Evolutionary conservation across 2,888 invertebrate species (phyloP).

Genomic region (Lasioglossum morio): DNA sequence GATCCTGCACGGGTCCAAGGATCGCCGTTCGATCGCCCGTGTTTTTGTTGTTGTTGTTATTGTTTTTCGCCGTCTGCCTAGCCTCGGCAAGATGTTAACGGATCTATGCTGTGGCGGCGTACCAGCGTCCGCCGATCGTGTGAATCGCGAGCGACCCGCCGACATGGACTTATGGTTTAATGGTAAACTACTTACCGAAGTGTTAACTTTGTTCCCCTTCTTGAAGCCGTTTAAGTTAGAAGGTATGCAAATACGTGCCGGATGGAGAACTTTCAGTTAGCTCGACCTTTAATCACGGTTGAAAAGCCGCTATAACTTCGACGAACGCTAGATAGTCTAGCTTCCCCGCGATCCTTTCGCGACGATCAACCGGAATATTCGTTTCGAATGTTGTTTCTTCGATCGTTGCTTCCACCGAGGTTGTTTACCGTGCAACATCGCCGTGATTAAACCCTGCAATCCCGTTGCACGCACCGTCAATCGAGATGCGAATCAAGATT

Average conservation of each 20-base stretch:
- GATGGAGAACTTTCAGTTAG: constrained; percentile 49
- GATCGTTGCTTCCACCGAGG: background rate
- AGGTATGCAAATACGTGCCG: constrained; percentile 53
- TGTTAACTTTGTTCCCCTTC: constrained; percentile 45
- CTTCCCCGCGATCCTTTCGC: background rate
- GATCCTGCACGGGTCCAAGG: background rate
- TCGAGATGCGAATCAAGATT: background rate
- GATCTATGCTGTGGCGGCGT: background rate
- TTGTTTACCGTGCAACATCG: background rate
- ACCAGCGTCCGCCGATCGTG: constrained; percentile 26
- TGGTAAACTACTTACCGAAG: constrained; percentile 47
- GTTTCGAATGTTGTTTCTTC: background rate
- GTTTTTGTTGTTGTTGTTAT: constrained; percentile 8
- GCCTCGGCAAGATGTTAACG: background rate
- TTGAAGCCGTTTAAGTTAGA: constrained; percentile 42
- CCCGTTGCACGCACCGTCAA: background rate
- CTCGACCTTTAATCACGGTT: constrained; percentile 45
- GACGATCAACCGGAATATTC: background rate
- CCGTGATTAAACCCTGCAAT: background rate
- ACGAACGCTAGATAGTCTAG: background rate
- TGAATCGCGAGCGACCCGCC: constrained; percentile 29
- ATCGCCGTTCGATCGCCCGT: background rate
- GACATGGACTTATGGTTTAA: constrained; percentile 44
- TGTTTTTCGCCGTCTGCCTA: background rate
- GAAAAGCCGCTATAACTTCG: constrained; percentile 40